phyloP scores from a whole-genome alignment of 1,140 invertebrate species.

The Brachionus koreanus region DNA sequence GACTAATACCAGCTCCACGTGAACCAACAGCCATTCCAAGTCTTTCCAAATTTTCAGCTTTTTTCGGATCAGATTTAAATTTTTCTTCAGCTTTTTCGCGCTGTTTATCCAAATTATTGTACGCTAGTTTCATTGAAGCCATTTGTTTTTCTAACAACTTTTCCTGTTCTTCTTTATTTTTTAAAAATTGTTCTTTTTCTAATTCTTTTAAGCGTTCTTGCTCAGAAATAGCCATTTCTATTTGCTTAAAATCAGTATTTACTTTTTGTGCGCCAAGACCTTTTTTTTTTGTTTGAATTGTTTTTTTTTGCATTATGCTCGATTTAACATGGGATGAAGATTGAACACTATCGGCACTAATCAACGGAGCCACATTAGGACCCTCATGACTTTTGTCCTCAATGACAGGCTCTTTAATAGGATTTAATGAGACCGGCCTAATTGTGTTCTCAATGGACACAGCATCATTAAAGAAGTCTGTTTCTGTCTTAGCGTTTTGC shows the following conservation, averaged over 20 bases:
- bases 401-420: neutral
- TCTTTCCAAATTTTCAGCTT: constrained; percentile 81
- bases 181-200: constrained; percentile 59
- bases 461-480: neutral
- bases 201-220: constrained; percentile 68
- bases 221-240: constrained; percentile 80
- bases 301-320: constrained; percentile 6
- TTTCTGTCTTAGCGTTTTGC: neutral
- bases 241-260: constrained; percentile 83
- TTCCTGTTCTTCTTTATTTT: constrained; percentile 63
- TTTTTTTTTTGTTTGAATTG: constrained; percentile 62
- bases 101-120: constrained; percentile 75
- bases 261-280: constrained; percentile 94
- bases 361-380: constrained; percentile 60
- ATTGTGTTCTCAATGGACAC: neutral
- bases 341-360: constrained; percentile 60
- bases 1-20: constrained; percentile 72
- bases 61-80: constrained; percentile 73
- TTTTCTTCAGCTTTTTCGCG: constrained; percentile 74
- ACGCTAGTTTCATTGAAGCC: constrained; percentile 77
- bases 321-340: constrained; percentile 47
- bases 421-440: neutral
- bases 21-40: constrained; percentile 83
- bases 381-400: constrained; percentile 48
- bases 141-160: constrained; percentile 58